Evolutionary conservation across 2,888 invertebrate species (phyloP), one percentile per base, ranked within the genome.

Genomic region (Branchipolynoe longqiensis): DNA sequence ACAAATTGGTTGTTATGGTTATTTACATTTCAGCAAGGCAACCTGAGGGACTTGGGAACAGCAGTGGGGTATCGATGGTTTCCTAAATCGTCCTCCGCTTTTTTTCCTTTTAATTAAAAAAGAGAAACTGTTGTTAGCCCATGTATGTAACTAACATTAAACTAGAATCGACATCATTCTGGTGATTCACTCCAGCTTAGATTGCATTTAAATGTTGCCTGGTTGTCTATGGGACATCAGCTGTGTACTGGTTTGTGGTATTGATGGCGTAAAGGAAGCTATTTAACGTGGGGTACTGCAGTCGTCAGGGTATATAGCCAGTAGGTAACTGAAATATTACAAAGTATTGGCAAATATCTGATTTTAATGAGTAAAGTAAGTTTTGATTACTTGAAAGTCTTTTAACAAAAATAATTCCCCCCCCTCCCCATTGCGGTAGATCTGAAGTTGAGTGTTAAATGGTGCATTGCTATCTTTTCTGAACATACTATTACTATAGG

Each of bases 151-250:
- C 36, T 69, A 69, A 69, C 69, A 18, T 33, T 1, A 33, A n/a
- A 58, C 12, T 31, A 62, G 12, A 62, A 62, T 62, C 3, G 62
- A 62, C 18, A 48, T 18, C 31, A 31, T 31, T 62, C 62, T 25
- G 25, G 12, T 28, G 62, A 28, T 31, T n/a, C n/a, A n/a, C 14
- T 62, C 36, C 8, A 69, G 12, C 69, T 69, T 69, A 69, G 69
- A 36, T 38, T 69, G 69, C 69, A 69, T 69, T 69, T 69, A 36
- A 69, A 22, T 69, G 33, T 69, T 69, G 69, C 69, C 69, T 69
- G 38, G 33, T 33, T 69, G 69, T 36, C 22, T 69, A 12, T 36
- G 69, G n/a, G 62, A 2, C 14, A 14, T 62, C 0, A 18, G 8
- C 38, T 6, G 38, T 69, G 18, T 69, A 36, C 18, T 69, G 69